Evolutionary conservation across 2,797 vertebrate genomes (phyloP).

Genomic region (Chaetophractus vellerosus): DNA sequence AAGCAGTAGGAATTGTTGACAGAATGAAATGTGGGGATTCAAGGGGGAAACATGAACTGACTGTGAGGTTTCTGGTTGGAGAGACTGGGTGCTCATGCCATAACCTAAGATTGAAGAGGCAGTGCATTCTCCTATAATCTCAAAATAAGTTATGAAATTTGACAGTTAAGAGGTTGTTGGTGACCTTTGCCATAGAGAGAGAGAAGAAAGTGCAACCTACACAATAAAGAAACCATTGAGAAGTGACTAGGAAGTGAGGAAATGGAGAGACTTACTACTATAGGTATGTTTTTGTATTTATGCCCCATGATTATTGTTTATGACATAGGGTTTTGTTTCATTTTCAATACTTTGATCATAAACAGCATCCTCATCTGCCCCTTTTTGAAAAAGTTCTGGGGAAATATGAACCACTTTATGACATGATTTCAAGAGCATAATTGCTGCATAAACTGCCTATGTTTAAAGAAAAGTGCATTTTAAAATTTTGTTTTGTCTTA

Average conservation of each 20-base stretch:
- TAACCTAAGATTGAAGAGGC: not conserved
- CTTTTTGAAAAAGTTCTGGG: constrained; percentile 4
- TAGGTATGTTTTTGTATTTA: constrained; percentile 38
- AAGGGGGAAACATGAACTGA: too few relatives aligned
- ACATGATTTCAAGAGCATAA: not conserved
- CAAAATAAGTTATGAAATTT: not conserved
- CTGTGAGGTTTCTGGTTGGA: not conserved
- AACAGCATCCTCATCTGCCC: not conserved
- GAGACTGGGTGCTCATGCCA: not conserved
- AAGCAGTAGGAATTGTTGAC: too few relatives aligned
- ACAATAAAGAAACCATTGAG: not conserved
- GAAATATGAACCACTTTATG: not conserved
- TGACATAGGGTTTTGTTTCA: not conserved
- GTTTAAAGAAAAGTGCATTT: not conserved
- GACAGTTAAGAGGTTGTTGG: not conserved
- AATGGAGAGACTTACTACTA: not conserved
- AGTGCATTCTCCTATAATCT: not conserved
- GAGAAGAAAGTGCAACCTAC: not conserved
- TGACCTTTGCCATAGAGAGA: not conserved
- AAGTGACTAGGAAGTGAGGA: not conserved
- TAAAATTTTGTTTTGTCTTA: constrained; percentile 4
- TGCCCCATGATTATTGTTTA: not conserved
- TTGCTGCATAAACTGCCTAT: not conserved
- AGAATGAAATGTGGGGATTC: too few relatives aligned
- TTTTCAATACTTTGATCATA: constrained; percentile 38